Evolutionary conservation across 23 tunicate species (phyloP).

Genomic region (Phallusia fumigata): DNA sequence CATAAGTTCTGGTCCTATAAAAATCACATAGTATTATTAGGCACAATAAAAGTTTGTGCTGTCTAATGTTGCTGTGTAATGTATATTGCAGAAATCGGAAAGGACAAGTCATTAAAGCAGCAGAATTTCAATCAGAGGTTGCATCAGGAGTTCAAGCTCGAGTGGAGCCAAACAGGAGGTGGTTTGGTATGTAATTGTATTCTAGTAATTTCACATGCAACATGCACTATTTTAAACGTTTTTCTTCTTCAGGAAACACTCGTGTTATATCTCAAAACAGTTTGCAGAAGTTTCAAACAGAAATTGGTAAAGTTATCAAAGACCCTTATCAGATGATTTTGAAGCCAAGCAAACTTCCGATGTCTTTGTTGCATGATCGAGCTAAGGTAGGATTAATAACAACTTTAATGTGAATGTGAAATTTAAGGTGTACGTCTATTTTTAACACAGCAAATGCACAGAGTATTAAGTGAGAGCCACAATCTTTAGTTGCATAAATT

Average conservation of each 20-base stretch:
- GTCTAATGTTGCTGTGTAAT: too few relatives aligned
- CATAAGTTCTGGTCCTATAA: too few relatives aligned
- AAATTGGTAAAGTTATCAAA: slow-evolving; percentile 73
- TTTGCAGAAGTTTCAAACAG: slow-evolving; percentile 89
- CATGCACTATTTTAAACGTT: too few relatives aligned
- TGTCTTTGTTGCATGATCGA: slow-evolving; percentile 74
- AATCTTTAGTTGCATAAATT: too few relatives aligned
- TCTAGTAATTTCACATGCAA: not conserved
- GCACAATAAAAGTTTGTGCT: too few relatives aligned
- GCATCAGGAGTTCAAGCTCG: slow-evolving; percentile 89
- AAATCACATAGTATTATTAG: too few relatives aligned
- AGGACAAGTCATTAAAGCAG: slow-evolving; percentile 87
- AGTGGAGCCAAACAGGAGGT: slow-evolving; percentile 89
- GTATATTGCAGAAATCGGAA: slow-evolving; percentile 58
- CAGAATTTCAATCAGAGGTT: slow-evolving; percentile 75
- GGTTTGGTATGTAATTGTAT: slow-evolving; percentile 73
- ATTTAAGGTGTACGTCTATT: too few relatives aligned
- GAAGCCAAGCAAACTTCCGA: slow-evolving; percentile 70
- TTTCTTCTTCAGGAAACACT: slow-evolving; percentile 62
- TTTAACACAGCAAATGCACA: too few relatives aligned
- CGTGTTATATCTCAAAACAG: slow-evolving; percentile 73
- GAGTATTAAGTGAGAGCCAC: too few relatives aligned
- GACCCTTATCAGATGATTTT: slow-evolving; percentile 90
- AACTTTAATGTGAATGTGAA: not conserved
- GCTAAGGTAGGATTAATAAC: slow-evolving; percentile 44